phyloP scores from a whole-genome alignment of 2,888 invertebrate genomes.

The Nasonia oneida region DNA sequence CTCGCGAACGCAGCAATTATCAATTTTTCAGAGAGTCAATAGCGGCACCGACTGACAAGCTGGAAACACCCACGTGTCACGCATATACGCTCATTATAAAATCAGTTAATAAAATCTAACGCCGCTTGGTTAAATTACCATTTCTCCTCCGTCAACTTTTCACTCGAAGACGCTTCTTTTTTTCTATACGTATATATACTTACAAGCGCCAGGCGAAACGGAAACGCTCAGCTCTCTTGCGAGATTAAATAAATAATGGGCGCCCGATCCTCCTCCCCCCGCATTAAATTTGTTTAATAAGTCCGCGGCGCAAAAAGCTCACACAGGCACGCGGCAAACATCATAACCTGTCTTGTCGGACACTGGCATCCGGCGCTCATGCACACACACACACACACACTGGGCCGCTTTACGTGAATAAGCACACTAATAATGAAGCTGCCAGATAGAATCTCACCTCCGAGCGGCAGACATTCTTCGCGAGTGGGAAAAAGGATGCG shows the following conservation, averaged over 20 bases:
- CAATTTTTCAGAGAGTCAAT: slow-evolving; percentile 6
- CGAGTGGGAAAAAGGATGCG: background rate
- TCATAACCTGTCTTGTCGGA: slow-evolving; percentile 35
- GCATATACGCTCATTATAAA: background rate
- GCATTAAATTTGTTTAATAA: slow-evolving; percentile 55
- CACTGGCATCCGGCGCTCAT: slow-evolving; percentile 15
- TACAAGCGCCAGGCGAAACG: slow-evolving; percentile 7
- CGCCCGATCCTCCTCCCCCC: slow-evolving; percentile 6
- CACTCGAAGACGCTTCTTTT: background rate
- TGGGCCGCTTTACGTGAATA: slow-evolving; percentile 6
- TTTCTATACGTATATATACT: background rate
- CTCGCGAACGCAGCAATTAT: background rate
- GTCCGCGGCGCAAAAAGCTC: slow-evolving; percentile 25
- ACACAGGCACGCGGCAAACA: slow-evolving; percentile 2
- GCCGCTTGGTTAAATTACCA: slow-evolving; percentile 15
- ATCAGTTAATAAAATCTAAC: slow-evolving; percentile 32
- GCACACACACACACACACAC: background rate
- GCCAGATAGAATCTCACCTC: slow-evolving; percentile 29
- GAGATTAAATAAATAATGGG: slow-evolving; percentile 55
- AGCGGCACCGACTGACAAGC: background rate
- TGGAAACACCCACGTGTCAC: slow-evolving; percentile 9
- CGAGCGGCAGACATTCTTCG: slow-evolving; percentile 22
- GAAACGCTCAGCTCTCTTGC: slow-evolving; percentile 5
- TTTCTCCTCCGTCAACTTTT: background rate
- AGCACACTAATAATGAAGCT: slow-evolving; percentile 32